Evolutionary conservation across 2,113 vertebrate genomes (phyloP).

Genomic region (Aplodontia rufa): DNA sequence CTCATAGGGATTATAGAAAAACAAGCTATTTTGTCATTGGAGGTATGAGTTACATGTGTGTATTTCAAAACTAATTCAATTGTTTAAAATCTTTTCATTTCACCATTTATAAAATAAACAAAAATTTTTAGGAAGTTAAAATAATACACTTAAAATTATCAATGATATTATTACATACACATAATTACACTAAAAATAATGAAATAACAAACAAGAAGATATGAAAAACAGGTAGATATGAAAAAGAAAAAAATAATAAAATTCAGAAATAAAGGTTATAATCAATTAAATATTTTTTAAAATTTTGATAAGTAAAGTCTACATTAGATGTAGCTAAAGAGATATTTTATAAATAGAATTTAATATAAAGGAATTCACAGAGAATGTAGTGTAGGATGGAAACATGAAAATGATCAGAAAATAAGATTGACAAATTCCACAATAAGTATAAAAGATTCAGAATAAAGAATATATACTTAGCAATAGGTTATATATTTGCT

Average conservation of each 20-base stretch:
- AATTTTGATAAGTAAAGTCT: neutral
- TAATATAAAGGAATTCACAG: neutral
- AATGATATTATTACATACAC: neutral
- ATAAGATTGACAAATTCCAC: neutral
- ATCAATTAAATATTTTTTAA: too few relatives aligned
- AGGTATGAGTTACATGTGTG: accelerated
- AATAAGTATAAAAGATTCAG: neutral
- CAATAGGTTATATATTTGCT: neutral
- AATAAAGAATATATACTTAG: neutral
- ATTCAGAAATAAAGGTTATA: too few relatives aligned
- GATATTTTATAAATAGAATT: neutral
- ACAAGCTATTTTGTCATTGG: neutral
- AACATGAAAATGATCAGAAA: neutral
- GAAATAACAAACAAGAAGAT: neutral
- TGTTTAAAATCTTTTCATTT: neutral
- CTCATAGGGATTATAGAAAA: neutral
- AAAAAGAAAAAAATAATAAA: neutral
- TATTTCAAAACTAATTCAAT: neutral
- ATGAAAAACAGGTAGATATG: neutral
- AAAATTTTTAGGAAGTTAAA: neutral
- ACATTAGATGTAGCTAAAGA: neutral
- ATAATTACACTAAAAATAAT: neutral
- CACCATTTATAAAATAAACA: neutral
- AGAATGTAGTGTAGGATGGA: neutral
- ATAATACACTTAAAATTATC: neutral